Percentiles rank a stretch among this genome's conserved stretches.
Conservation (phyloP, 2,888 invertebrate species). For the Cyclophora punctaria region DNA sequence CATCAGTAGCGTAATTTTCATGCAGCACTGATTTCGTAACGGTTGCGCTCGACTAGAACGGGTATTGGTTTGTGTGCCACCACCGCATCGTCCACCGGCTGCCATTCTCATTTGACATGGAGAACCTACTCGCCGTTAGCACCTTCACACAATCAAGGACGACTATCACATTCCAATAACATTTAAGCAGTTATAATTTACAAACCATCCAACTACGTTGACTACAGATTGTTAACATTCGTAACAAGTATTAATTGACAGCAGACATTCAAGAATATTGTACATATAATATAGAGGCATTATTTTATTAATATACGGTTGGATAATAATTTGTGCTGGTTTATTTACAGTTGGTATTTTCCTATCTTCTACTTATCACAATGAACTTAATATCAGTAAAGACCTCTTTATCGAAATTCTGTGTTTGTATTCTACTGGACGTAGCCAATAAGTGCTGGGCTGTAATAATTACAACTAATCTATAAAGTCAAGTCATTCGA, state of each 20-base stretch:
- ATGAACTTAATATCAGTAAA: slow-evolving; percentile 59
- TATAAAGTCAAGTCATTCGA: slow-evolving; percentile 17
- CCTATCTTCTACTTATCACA: slow-evolving; percentile 63
- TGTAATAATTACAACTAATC: slow-evolving; percentile 37
- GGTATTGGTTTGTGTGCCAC: slow-evolving; percentile 61
- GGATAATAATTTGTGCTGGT: slow-evolving; percentile 10
- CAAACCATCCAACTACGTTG: no score
- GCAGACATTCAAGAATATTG: neutral
- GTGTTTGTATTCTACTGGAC: slow-evolving; percentile 29
- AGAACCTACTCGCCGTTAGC: neutral
- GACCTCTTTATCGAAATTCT: slow-evolving; percentile 64
- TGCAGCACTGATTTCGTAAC: slow-evolving; percentile 72
- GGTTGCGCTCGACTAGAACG: slow-evolving; percentile 72
- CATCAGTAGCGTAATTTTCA: slow-evolving; percentile 48
- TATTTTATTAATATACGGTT: neutral
- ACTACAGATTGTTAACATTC: no score
- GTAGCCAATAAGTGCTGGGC: slow-evolving; percentile 34
- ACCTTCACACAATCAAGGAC: neutral
- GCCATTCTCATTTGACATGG: slow-evolving; percentile 32
- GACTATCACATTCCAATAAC: neutral
- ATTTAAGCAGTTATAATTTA: no score
- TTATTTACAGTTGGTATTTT: slow-evolving; percentile 45
- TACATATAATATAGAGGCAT: neutral
- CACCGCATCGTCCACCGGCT: slow-evolving; percentile 32
- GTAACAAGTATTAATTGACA: no score